phyloP scores from a whole-genome alignment of 1,140 invertebrate species.

The Habropoda laboriosa region DNA sequence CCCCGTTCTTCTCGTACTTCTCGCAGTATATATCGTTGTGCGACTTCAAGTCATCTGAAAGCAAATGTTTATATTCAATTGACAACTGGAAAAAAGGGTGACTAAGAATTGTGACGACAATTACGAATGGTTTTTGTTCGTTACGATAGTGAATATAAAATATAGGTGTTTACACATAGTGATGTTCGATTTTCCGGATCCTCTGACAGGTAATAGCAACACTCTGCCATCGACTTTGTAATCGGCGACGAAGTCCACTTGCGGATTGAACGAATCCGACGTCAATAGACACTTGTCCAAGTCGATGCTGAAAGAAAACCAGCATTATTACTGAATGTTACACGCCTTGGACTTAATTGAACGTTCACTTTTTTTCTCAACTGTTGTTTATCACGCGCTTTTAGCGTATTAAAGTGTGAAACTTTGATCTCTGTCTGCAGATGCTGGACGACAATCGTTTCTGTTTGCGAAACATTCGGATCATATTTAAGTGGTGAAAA shows the following conservation, averaged over 20 bases:
- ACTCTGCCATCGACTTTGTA: slow-evolving; percentile 87
- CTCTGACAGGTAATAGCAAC: slow-evolving; percentile 86
- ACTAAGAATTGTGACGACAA: too few species aligned
- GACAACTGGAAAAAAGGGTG: too few species aligned
- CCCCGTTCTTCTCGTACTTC: slow-evolving; percentile 82
- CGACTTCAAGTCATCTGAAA: slow-evolving; percentile 83
- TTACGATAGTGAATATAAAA: too few species aligned
- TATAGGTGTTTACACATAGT: slow-evolving; percentile 84
- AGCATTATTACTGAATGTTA: neutral
- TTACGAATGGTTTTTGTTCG: too few species aligned
- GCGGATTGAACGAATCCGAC: slow-evolving; percentile 76
- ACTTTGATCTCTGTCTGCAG: too few species aligned
- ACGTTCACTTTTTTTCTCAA: too few species aligned
- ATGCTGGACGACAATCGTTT: too few species aligned
- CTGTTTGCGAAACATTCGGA: too few species aligned
- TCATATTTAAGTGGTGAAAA: too few species aligned
- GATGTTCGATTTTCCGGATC: slow-evolving; percentile 86
- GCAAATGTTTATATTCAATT: too few species aligned
- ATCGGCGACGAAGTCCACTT: slow-evolving; percentile 84
- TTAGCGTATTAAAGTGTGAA: too few species aligned
- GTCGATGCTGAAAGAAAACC: slow-evolving; percentile 77
- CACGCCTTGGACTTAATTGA: neutral
- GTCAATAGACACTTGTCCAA: slow-evolving; percentile 79
- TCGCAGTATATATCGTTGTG: slow-evolving; percentile 84
- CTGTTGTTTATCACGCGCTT: too few species aligned